Base-by-base conservation (phyloP, 2,113 vertebrate genomes). In the Chloropsis cyanopogon region DNA sequence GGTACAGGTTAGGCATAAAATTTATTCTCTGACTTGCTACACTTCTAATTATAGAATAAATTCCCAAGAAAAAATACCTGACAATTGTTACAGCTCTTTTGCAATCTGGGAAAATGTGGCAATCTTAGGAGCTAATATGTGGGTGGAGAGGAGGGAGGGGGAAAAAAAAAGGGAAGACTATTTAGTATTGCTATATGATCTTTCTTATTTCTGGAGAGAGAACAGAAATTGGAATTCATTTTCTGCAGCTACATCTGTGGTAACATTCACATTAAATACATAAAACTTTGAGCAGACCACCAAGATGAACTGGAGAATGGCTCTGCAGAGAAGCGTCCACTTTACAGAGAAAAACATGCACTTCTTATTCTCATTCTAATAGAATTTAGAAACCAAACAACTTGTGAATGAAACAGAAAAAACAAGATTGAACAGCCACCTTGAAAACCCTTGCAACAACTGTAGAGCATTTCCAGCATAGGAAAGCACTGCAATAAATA, bases 191-290 rank as follows among this genome's bases (percentile, higher is more conserved):
- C 22, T 22, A 3, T 56, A 15, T 59, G 35, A 7, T 33, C 80
- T 56, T 80, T 75, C 59, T 71, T 54, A 44, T 4, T 86, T 82
- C 28, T 75, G 29, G 14, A 85, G 26, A 42, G 23, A n/a, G 29
- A 28, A 77, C 3, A 82, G 28, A 49, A 98, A 35, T 9, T 18
- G 18, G 37, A 53, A 53, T 23, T 79, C 1, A 10, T 92, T 92
- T 92, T 83, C 21, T 52, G 33, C 69, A 98, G 98, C 87, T 98
- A 97, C 46, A 95, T 97, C 44, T 98, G 97, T 86, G 98, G 97
- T 71, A 98, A 98, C 82, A 98, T 98, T 69, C 98, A 98, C 86
- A 97, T 98, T 86, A 97, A 96, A 68, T 98, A 98, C 81, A 97
- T 97, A 97, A 98, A 98, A 80, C 95, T 97, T 52, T 97, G 98